These are phyloP conservation scores for Timema cristinae DNA, from an alignment of 2,888 invertebrate species.

Conservation along the genomic window DNA sequence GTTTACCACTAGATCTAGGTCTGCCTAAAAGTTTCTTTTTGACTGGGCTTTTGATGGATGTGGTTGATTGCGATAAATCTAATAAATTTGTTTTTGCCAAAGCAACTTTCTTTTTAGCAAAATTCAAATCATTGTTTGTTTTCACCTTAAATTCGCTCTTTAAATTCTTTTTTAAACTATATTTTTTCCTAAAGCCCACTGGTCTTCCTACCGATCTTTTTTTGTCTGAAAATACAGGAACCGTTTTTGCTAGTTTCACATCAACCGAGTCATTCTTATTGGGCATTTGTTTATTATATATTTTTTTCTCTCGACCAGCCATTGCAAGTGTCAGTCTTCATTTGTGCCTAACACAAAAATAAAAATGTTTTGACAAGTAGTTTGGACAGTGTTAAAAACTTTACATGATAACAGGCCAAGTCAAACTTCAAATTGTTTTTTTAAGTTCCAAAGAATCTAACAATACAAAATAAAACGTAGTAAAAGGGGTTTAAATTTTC, in stretches of 20 bases:
- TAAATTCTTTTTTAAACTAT: too few relatives aligned
- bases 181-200: too few relatives aligned
- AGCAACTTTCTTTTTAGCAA: background rate
- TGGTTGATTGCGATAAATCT: background rate
- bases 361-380: background rate
- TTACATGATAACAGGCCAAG: too few relatives aligned
- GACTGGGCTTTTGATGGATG: too few relatives aligned
- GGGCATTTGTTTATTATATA: constrained; percentile 38
- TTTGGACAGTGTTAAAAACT: too few relatives aligned
- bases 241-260: background rate
- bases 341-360: constrained; percentile 19
- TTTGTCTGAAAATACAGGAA: background rate
- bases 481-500: too few relatives aligned
- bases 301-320: constrained; percentile 46
- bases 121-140: background rate
- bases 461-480: too few relatives aligned
- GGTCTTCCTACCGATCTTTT: too few relatives aligned
- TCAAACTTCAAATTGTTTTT: too few relatives aligned
- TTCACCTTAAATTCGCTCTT: too few relatives aligned
- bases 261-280: constrained; percentile 22
- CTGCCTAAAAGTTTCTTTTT: too few relatives aligned
- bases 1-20: background rate
- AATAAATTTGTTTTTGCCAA: background rate
- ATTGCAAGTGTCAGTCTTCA: constrained; percentile 42
- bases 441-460: too few relatives aligned